A percentile compares a stretch with the other conserved stretches of the same genome.
These are phyloP conservation scores for Ecliptopera silaceata DNA, from an alignment of 2,888 invertebrate species.

Conservation along the genomic window DNA sequence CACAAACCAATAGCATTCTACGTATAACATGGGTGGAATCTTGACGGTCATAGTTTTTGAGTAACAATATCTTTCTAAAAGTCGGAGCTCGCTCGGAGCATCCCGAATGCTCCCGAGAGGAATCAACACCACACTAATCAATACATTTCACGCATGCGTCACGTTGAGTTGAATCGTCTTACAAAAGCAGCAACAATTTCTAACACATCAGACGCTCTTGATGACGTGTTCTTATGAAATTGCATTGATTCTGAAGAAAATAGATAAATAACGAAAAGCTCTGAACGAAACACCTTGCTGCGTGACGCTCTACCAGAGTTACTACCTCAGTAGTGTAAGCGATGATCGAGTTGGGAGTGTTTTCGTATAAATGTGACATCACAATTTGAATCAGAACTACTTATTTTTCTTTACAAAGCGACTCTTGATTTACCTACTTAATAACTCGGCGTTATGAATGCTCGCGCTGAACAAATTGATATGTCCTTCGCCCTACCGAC, in stretches of 20 bases:
- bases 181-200: conserved; percentile 16
- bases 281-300: too few relatives aligned
- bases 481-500: conserved; percentile 36
- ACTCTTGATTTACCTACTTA: too few relatives aligned
- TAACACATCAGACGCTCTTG: too few relatives aligned
- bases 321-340: too few relatives aligned
- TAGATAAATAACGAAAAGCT: too few relatives aligned
- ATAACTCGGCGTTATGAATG: conserved; percentile 10
- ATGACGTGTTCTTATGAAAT: conserved; percentile 40
- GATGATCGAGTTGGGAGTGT: too few relatives aligned
- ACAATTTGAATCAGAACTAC: too few relatives aligned
- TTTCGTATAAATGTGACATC: too few relatives aligned
- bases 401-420: too few relatives aligned
- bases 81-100: conserved; percentile 38
- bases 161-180: conserved; percentile 50
- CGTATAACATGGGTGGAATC: background rate
- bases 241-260: conserved; percentile 4
- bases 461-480: conserved; percentile 22
- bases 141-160: conserved; percentile 80
- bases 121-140: conserved; percentile 69
- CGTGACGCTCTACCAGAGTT: too few relatives aligned
- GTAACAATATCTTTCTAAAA: background rate
- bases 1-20: too few relatives aligned
- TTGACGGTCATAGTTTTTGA: conserved; percentile 9
- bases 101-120: conserved; percentile 41